Evolutionary conservation across 1,140 invertebrate genomes (phyloP).

Genomic region (Probaryconus sp.): DNA sequence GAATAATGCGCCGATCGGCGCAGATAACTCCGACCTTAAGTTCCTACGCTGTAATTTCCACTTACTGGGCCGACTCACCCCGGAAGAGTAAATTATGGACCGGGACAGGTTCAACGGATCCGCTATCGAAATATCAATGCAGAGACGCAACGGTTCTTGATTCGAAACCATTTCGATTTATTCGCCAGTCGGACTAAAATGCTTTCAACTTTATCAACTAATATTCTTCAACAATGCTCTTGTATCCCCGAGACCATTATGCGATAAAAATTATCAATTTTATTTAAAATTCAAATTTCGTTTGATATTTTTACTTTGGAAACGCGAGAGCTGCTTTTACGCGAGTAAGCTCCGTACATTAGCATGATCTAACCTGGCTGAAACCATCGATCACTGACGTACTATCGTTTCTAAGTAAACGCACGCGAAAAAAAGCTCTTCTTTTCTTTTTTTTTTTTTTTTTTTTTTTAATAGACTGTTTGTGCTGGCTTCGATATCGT

Average conservation of each 20-base stretch:
- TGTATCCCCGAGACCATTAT: constrained; percentile 5
- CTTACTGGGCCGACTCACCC: background rate
- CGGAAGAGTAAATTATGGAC: constrained; percentile 2
- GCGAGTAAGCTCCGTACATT: constrained; percentile 36
- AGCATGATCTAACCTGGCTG: constrained; percentile 50
- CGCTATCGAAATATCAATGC: no score
- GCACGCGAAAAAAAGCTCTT: constrained; percentile 13
- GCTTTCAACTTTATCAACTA: no score
- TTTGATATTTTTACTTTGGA: constrained; percentile 20
- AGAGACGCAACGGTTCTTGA: no score
- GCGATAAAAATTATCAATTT: background rate
- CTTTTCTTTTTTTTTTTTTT: no score
- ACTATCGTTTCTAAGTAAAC: constrained; percentile 45
- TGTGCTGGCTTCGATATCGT: no score
- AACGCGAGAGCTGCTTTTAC: constrained; percentile 12
- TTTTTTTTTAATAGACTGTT: no score
- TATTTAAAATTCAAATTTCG: constrained; percentile 39
- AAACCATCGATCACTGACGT: constrained; percentile 46
- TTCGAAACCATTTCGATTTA: no score
- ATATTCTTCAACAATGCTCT: constrained; percentile 28
- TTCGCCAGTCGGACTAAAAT: no score
- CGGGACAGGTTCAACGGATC: constrained; percentile 15
- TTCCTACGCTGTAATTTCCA: constrained; percentile 11
- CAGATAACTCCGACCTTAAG: constrained; percentile 15
- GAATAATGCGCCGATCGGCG: constrained; percentile 35